These are phyloP conservation scores for Scaptomyza pallida DNA, from an alignment of 1,140 invertebrate genomes.

Conservation along the genomic window DNA sequence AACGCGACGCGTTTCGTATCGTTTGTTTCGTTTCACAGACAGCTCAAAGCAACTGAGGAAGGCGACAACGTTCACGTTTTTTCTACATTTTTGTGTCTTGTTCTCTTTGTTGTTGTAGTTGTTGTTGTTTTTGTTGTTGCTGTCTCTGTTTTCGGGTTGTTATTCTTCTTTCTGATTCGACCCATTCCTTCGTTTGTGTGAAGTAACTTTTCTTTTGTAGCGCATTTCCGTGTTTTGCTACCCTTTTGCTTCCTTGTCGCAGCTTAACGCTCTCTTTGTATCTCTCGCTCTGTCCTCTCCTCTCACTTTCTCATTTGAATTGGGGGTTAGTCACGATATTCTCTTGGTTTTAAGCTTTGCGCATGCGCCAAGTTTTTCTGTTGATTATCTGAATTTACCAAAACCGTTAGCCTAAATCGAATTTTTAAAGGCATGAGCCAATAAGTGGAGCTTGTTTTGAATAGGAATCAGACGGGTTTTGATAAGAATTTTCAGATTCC, in stretches of 20 bases:
- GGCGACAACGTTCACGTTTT: conserved; percentile 34
- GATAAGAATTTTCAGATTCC: too few species aligned
- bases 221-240: conserved; percentile 79
- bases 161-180: conserved; percentile 26
- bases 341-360: conserved; percentile 21
- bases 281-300: conserved; percentile 1
- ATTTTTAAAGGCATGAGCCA: neutral
- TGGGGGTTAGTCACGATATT: conserved; percentile 1
- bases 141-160: conserved; percentile 42
- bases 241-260: conserved; percentile 69
- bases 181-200: conserved; percentile 23
- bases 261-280: conserved; percentile 17
- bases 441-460: conserved; percentile 4
- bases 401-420: conserved; percentile 44
- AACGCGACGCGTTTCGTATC: conserved; percentile 54
- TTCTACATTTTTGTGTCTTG: conserved; percentile 15
- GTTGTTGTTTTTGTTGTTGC: conserved; percentile 16
- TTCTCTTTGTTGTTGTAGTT: too few species aligned
- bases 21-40: conserved; percentile 66
- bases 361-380: conserved; percentile 45
- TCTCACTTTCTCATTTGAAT: conserved; percentile 1
- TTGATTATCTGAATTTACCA: conserved; percentile 39
- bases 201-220: conserved; percentile 48
- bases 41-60: conserved; percentile 19
- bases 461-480: too few species aligned